A percentile compares a stretch with the other conserved stretches of the same genome.
phyloP scores from a whole-genome alignment of 1,140 invertebrate species.

The Polypedilum pembai region DNA sequence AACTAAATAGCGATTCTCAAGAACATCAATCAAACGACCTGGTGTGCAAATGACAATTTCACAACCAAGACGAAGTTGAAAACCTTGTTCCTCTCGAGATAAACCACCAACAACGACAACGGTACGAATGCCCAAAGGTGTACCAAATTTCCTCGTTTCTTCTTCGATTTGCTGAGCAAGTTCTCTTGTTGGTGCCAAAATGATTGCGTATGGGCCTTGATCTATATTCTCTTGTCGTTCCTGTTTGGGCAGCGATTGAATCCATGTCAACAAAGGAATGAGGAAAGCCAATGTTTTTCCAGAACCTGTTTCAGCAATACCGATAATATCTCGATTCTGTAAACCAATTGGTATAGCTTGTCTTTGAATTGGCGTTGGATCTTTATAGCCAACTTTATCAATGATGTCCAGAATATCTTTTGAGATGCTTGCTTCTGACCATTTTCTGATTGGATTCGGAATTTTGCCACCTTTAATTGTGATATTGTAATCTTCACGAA shows the following conservation, averaged over 20 bases:
- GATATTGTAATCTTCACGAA: conserved; percentile 99
- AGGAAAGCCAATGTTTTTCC: conserved; percentile 98
- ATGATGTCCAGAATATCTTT: conserved; percentile 92
- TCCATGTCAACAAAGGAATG: conserved; percentile 96
- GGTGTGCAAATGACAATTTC: conserved; percentile 99
- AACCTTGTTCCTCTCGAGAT: conserved; percentile 97
- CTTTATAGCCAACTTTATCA: conserved; percentile 92
- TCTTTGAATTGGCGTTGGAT: conserved; percentile 97
- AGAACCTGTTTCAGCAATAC: conserved; percentile 79
- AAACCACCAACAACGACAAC: conserved; percentile 98
- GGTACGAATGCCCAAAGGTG: conserved; percentile 87
- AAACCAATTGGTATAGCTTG: conserved; percentile 99
- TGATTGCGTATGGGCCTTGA: conserved; percentile 98
- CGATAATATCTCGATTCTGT: conserved; percentile 98
- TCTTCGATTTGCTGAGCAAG: conserved; percentile 99
- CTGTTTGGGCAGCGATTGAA: conserved; percentile 93
- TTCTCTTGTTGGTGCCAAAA: conserved; percentile 96
- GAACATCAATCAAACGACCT: conserved; percentile 96
- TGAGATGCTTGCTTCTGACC: conserved; percentile 91
- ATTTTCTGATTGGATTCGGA: conserved; percentile 89
- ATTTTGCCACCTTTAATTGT: conserved; percentile 96
- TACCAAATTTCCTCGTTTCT: conserved; percentile 96
- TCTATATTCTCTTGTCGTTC: conserved; percentile 85
- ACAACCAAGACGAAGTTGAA: conserved; percentile 90
- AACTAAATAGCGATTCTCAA: conserved; percentile 97